Evolutionary conservation across 2,797 vertebrate genomes (phyloP).

Genomic region (Chloroceryle inda): DNA sequence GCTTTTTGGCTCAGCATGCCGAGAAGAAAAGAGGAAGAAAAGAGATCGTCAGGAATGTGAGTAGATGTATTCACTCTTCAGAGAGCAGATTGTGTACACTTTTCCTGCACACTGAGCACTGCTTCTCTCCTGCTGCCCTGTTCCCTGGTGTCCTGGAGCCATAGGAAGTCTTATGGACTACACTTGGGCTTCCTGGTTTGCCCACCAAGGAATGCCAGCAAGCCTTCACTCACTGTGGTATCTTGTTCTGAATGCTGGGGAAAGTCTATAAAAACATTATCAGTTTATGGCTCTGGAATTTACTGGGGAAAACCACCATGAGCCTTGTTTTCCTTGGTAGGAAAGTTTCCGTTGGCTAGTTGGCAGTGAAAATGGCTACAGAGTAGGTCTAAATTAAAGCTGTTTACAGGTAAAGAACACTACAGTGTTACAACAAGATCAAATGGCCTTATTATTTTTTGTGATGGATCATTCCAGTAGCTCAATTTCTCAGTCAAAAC

Average conservation of each 20-base stretch:
- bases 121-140: not conserved
- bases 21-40: not conserved
- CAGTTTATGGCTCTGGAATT: not conserved
- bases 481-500: not conserved
- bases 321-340: not conserved
- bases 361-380: not conserved
- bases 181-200: rapidly evolving
- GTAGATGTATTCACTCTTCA: not conserved
- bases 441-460: not conserved
- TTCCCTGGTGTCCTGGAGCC: not conserved
- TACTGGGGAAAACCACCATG: not conserved
- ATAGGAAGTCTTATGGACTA: not conserved
- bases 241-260: not conserved
- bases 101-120: not conserved
- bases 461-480: not conserved
- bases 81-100: not conserved
- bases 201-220: not conserved
- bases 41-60: not conserved
- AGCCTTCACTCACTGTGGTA: rapidly evolving
- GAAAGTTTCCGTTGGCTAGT: not conserved
- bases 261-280: not conserved
- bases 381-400: not conserved
- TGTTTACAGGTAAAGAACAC: not conserved
- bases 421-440: not conserved
- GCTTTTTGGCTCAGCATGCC: not conserved